Conservation (phyloP, 2,888 invertebrate genomes). For the Melinaea menophilus region DNA sequence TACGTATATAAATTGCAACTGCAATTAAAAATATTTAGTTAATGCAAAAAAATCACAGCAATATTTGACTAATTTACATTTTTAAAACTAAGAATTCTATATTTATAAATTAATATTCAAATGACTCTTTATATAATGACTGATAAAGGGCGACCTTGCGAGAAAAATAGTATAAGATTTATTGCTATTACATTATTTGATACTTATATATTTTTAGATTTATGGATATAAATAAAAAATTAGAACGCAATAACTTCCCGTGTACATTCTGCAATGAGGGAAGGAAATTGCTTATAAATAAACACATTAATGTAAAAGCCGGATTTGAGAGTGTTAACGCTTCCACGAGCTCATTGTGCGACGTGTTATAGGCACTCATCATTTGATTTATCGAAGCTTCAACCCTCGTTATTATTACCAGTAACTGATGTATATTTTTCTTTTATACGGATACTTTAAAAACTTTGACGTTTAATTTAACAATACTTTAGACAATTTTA, state of each 20-base stretch:
- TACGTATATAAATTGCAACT: constrained; percentile 28
- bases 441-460: not conserved
- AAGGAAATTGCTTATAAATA: constrained; percentile 51
- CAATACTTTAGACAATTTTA: not conserved
- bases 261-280: constrained; percentile 37
- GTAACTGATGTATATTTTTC: not conserved
- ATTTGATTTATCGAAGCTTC: constrained; percentile 28
- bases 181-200: too few relatives aligned
- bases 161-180: too few relatives aligned
- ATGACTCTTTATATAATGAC: too few relatives aligned
- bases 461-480: not conserved
- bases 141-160: too few relatives aligned
- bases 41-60: not conserved
- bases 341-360: constrained; percentile 33
- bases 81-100: too few relatives aligned
- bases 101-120: too few relatives aligned
- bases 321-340: constrained; percentile 48
- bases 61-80: too few relatives aligned
- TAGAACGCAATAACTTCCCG: constrained; percentile 18
- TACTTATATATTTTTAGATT: too few relatives aligned
- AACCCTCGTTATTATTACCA: not conserved
- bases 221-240: not conserved
- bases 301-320: constrained; percentile 70
- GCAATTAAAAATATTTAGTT: not conserved
- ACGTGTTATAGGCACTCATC: constrained; percentile 29